Base-by-base conservation (phyloP, 2,113 vertebrate species). In the Entomyzon cyanotis region DNA sequence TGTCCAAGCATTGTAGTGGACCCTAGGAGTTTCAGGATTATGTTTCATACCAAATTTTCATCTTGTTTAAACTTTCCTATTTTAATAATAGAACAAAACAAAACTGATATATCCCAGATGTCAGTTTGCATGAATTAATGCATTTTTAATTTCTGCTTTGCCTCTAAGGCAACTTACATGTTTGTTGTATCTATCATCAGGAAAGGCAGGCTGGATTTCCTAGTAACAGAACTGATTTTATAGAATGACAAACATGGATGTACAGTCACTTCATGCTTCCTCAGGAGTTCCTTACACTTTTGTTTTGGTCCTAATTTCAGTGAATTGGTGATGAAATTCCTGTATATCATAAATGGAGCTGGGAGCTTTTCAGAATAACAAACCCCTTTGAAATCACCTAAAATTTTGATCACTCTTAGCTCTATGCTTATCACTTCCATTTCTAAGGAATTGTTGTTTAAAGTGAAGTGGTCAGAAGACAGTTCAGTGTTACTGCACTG, bases 101-200 rank as follows among this genome's bases (percentile, higher is more conserved):
- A 90, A 96, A 71, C 7, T 42, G 30, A 75, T 88, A 71, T 88
- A 31, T 97, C 92, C 85, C 67, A 94, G 67, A 78, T 97, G 71
- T 74, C 75, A 91, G 52, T 68, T 91, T 96, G 81, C 42, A 83
- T 87, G 67, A 95, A 87, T 92, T 93, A 97, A 98, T 96, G 89
- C 94, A 93, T 96, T 96, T 97, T 98, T 97, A 96, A 96, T 97
- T 97, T 95, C 87, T 96, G 50, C 47, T 77, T 95, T 93, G 85
- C 87, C 94, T 94, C 35, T 93, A 85, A 94, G 96, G 70, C 24
- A 71, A 68, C 82, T 28, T 41, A 63, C 58, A 65, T 3, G 6
- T 97, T 97, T 96, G 86, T 97, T 96, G 95, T 86, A 95, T 97
- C 89, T 84, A 67, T 95, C 93, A 77, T 81, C 89, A 93, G 85